Percentiles rank a stretch among this genome's conserved stretches.
These are phyloP conservation scores for Yponomeuta plumbellus DNA, from an alignment of 2,888 invertebrate species.

Conservation along the genomic window DNA sequence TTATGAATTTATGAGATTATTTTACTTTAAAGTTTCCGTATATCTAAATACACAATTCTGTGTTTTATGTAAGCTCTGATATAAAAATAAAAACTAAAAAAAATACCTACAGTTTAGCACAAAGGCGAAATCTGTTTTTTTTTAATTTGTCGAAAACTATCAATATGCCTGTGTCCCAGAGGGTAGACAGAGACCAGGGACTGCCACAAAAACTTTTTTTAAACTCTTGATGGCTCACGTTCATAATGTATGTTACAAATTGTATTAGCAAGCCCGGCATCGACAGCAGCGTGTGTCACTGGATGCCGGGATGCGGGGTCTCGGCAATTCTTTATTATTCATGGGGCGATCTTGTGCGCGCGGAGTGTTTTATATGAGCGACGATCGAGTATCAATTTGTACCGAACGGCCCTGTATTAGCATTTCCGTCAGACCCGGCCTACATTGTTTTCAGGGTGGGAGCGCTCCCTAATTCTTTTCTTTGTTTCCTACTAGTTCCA, in stretches of 20 bases:
- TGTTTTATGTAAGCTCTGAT: too few species aligned
- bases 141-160: too few species aligned
- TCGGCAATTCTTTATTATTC: slow-evolving; percentile 74
- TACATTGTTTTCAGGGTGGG: slow-evolving; percentile 51
- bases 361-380: slow-evolving; percentile 76
- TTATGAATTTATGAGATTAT: too few species aligned
- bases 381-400: slow-evolving; percentile 77
- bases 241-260: slow-evolving; percentile 27
- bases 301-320: slow-evolving; percentile 43
- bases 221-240: too few species aligned
- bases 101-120: too few species aligned
- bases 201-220: slow-evolving; percentile 4
- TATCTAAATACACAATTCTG: too few species aligned
- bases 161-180: too few species aligned
- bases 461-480: not conserved
- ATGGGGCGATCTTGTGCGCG: slow-evolving; percentile 68
- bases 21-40: too few species aligned
- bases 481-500: slow-evolving; percentile 1
- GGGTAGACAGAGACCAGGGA: too few species aligned
- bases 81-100: too few species aligned
- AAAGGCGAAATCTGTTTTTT: too few species aligned
- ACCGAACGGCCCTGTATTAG: slow-evolving; percentile 64
- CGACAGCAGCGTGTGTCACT: slow-evolving; percentile 23
- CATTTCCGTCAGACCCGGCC: slow-evolving; percentile 50
- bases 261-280: slow-evolving; percentile 33